Conservation (phyloP, 2,113 vertebrate genomes). For the Melierax canorus region DNA sequence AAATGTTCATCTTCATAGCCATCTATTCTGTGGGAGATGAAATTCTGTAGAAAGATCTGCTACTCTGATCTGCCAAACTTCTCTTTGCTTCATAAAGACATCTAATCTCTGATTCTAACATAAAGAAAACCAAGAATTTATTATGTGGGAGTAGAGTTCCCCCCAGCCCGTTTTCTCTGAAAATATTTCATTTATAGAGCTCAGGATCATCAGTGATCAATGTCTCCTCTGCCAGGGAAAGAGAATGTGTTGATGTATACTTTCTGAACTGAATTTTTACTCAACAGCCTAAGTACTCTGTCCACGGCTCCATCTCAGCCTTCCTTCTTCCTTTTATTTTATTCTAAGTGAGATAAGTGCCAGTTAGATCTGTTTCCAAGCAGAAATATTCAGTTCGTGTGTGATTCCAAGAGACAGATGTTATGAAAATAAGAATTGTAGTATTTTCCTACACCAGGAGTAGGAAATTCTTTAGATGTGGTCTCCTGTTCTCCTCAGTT, state of each 20-base stretch:
- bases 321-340: not conserved
- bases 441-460: not conserved
- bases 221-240: not conserved
- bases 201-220: not conserved
- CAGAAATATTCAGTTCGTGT: not conserved
- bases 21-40: not conserved
- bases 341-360: not conserved
- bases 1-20: not conserved
- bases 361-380: not conserved
- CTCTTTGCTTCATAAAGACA: not conserved
- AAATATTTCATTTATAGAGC: not conserved
- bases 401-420: not conserved
- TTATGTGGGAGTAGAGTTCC: not conserved
- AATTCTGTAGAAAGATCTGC: not conserved
- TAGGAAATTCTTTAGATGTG: not conserved
- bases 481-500: not conserved
- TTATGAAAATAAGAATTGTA: not conserved
- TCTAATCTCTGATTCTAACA: not conserved
- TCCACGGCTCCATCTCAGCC: not conserved
- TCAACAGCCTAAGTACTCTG: not conserved
- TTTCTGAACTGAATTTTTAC: not conserved
- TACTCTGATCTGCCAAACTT: not conserved
- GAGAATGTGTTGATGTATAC: not conserved
- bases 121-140: not conserved
- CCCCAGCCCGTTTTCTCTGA: not conserved